phyloP scores from a whole-genome alignment of 2,113 vertebrate genomes.

The Lepidothrix coronata region DNA sequence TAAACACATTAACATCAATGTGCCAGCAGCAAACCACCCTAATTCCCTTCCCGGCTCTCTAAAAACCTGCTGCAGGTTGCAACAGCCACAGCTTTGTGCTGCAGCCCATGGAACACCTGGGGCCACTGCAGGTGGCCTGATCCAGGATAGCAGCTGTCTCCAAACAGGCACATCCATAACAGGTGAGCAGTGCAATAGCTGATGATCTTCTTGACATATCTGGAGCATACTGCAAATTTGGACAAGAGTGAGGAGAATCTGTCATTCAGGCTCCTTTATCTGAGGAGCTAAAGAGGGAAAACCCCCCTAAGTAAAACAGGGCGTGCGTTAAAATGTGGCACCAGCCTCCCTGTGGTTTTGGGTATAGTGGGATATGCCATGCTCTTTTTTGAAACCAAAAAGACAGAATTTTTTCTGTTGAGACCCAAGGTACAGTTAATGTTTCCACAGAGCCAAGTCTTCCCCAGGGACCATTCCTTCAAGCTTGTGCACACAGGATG shows the following conservation, averaged over 20 bases:
- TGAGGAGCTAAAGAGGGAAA: not conserved
- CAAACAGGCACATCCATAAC: not conserved
- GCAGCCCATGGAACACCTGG: not conserved
- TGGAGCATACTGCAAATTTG: not conserved
- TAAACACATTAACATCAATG: conserved; percentile 17
- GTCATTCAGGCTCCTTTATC: not conserved
- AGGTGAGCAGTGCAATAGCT: not conserved
- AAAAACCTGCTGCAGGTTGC: not conserved
- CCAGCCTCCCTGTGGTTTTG: not conserved
- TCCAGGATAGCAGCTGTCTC: not conserved
- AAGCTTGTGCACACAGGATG: not conserved
- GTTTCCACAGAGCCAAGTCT: not conserved
- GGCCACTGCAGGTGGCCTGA: not conserved
- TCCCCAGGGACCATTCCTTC: not conserved
- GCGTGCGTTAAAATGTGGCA: not conserved
- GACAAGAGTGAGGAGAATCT: not conserved
- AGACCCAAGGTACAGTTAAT: not conserved
- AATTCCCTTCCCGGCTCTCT: not conserved
- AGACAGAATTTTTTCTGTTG: not conserved
- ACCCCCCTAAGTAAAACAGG: not conserved
- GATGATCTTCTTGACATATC: not conserved
- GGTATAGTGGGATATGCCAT: not conserved
- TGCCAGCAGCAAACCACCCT: conserved; percentile 8
- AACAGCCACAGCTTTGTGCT: not conserved
- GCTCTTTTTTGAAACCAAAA: not conserved